Percentiles rank a stretch among this genome's conserved stretches.
Conservation (phyloP, 1,140 invertebrate genomes). For the Sinonovacula constricta region DNA sequence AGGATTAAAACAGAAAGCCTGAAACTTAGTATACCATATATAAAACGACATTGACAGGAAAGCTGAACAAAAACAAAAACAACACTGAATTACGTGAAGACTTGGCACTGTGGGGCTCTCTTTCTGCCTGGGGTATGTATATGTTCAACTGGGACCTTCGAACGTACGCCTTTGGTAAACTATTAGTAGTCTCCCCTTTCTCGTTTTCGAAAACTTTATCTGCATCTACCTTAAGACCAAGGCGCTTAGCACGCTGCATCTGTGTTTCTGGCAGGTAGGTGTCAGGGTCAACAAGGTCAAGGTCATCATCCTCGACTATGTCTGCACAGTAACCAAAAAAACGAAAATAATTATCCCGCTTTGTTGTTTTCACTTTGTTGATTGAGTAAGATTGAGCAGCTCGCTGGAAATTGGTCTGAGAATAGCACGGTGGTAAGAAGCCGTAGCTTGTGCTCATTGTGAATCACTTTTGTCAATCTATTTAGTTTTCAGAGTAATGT, state of each 20-base stretch:
- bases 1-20: no score
- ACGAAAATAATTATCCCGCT: no score
- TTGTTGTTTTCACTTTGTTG: no score
- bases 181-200: constrained; percentile 7
- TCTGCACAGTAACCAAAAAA: constrained; percentile 8
- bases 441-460: no score
- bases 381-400: no score
- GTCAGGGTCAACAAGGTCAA: constrained; percentile 31
- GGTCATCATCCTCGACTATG: constrained; percentile 22
- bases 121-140: constrained; percentile 45
- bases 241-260: constrained; percentile 40
- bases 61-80: not conserved
- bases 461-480: no score
- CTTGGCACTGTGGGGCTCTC: constrained; percentile 36
- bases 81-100: constrained; percentile 45
- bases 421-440: no score
- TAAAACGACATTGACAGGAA: not conserved
- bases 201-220: constrained; percentile 48
- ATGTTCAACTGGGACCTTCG: constrained; percentile 34
- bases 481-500: no score
- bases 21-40: no score
- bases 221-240: constrained; percentile 31
- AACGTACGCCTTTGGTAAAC: constrained; percentile 1
- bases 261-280: constrained; percentile 40
- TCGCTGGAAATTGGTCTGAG: no score